These are phyloP conservation scores for Yponomeuta plumbellus DNA, from an alignment of 2,888 invertebrate genomes.

Conservation along the genomic window DNA sequence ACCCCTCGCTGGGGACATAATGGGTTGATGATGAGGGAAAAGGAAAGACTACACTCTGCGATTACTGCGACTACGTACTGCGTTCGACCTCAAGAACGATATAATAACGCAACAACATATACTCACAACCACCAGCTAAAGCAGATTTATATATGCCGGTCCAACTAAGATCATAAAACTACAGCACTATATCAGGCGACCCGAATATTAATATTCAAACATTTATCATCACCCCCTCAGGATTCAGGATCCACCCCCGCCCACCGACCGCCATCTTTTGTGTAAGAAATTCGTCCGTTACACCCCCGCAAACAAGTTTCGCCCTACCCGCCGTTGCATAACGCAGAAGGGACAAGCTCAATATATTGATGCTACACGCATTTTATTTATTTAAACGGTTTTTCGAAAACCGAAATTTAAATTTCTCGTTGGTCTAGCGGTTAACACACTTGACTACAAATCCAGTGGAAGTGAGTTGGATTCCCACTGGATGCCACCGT, in stretches of 20 bases:
- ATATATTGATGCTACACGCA: too few relatives aligned
- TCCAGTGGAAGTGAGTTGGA: too few relatives aligned
- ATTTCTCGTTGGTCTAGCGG: too few relatives aligned
- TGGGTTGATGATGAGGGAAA: too few relatives aligned
- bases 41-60: too few relatives aligned
- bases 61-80: too few relatives aligned
- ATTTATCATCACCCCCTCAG: slow-evolving; percentile 67
- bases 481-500: too few relatives aligned
- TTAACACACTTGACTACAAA: too few relatives aligned
- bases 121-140: slow-evolving; percentile 43
- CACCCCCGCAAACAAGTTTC: slow-evolving; percentile 67
- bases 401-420: too few relatives aligned
- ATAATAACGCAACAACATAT: not conserved
- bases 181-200: slow-evolving; percentile 54
- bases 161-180: slow-evolving; percentile 76
- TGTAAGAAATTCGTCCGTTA: slow-evolving; percentile 69
- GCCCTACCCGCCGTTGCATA: slow-evolving; percentile 61
- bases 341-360: not conserved
- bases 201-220: slow-evolving; percentile 69
- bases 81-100: not conserved
- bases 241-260: slow-evolving; percentile 13
- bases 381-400: too few relatives aligned
- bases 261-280: slow-evolving; percentile 56
- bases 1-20: too few relatives aligned
- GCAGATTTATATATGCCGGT: slow-evolving; percentile 69